Evolutionary conservation across 1,140 invertebrate genomes (phyloP).

Genomic region (Neuroterus valhalla): DNA sequence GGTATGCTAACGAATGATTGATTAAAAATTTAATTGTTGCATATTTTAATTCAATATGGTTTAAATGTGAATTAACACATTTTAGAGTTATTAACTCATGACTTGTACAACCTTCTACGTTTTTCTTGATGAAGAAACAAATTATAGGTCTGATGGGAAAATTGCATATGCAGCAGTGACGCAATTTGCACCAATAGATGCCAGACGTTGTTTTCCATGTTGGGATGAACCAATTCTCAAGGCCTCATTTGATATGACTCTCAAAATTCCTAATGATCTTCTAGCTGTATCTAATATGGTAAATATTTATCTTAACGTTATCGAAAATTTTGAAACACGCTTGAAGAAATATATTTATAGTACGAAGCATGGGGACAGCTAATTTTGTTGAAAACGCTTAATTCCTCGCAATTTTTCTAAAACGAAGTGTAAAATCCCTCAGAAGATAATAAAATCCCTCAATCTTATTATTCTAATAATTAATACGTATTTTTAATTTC

Average conservation of each 20-base stretch:
- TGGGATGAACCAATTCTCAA: constrained; percentile 97
- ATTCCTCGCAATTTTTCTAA: no score
- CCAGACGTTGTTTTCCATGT: constrained; percentile 93
- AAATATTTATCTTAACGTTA: constrained; percentile 47
- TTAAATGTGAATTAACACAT: no score
- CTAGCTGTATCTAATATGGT: constrained; percentile 96
- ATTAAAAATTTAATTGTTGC: background rate
- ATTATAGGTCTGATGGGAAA: constrained; percentile 79
- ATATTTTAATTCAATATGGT: no score
- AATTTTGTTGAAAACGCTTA: no score
- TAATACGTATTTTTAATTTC: background rate
- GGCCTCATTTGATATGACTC: constrained; percentile 91
- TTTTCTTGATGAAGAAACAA: background rate
- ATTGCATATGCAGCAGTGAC: constrained; percentile 90
- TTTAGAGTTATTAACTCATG: no score
- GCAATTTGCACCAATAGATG: constrained; percentile 94
- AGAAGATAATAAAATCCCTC: no score
- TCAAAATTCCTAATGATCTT: constrained; percentile 84
- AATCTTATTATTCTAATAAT: constrained; percentile 2
- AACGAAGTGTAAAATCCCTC: no score
- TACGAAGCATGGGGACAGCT: no score
- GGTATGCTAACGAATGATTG: constrained; percentile 53
- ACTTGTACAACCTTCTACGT: no score
- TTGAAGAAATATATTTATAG: no score
- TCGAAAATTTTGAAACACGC: no score